phyloP scores from a whole-genome alignment of 2,888 invertebrate genomes.

The Sceliomorpha sp. region DNA sequence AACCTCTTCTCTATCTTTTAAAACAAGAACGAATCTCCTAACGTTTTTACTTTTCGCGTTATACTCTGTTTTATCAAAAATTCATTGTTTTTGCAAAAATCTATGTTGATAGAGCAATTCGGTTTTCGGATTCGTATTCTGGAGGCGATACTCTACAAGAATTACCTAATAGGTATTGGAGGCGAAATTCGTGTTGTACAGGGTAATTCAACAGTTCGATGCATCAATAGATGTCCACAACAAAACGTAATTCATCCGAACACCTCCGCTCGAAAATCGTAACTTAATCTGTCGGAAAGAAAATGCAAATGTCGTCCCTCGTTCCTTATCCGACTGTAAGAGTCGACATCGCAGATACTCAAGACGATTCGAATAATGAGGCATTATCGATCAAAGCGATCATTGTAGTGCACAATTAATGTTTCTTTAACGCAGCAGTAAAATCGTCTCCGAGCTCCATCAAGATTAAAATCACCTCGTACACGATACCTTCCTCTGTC shows the following conservation, averaged over 20 bases:
- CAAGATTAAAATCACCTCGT: slow-evolving; percentile 56
- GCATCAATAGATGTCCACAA: too few relatives aligned
- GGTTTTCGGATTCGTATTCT: too few relatives aligned
- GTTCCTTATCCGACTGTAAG: slow-evolving; percentile 32
- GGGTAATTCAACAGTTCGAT: too few relatives aligned
- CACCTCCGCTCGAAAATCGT: slow-evolving; percentile 10
- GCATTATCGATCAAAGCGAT: slow-evolving; percentile 45
- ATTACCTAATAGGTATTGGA: too few relatives aligned
- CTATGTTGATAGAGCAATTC: too few relatives aligned
- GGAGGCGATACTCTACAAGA: too few relatives aligned
- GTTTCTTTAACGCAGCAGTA: slow-evolving; percentile 53
- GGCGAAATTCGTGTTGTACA: too few relatives aligned
- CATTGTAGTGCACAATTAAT: slow-evolving; percentile 44
- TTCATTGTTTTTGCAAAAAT: too few relatives aligned
- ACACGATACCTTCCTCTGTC: slow-evolving; percentile 34
- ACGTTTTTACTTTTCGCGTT: too few relatives aligned
- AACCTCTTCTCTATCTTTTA: too few relatives aligned
- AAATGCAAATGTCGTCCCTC: slow-evolving; percentile 8
- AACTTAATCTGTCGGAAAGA: slow-evolving; percentile 23
- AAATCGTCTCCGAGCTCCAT: slow-evolving; percentile 52
- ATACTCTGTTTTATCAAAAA: too few relatives aligned
- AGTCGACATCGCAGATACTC: slow-evolving; percentile 18
- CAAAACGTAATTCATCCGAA: not conserved
- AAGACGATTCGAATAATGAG: slow-evolving; percentile 36
- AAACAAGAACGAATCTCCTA: too few relatives aligned